These are phyloP conservation scores for Leucopsar rothschildi DNA, from an alignment of 2,113 vertebrate genomes.

Conservation along the genomic window DNA sequence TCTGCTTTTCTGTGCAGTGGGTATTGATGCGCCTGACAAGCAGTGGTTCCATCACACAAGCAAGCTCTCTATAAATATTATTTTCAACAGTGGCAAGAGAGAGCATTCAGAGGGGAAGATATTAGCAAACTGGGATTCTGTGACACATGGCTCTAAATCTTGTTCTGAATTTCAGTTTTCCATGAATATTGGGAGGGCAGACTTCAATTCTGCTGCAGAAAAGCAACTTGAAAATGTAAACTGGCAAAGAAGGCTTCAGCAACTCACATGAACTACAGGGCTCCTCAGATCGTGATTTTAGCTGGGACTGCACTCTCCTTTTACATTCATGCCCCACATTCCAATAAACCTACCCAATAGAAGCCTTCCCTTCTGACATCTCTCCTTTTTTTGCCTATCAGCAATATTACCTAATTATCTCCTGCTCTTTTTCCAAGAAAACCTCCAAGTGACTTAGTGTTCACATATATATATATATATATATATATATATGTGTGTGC, in stretches of 20 bases:
- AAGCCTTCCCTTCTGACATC: not conserved
- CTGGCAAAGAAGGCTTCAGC: not conserved
- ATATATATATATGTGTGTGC: not conserved
- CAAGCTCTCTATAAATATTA: constrained; percentile 1
- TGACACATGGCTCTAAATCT: not conserved
- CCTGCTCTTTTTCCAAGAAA: not conserved
- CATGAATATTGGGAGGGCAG: not conserved
- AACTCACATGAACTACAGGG: not conserved
- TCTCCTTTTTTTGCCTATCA: not conserved
- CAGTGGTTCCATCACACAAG: not conserved
- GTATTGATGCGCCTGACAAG: constrained; percentile 12
- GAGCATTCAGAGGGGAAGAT: not conserved
- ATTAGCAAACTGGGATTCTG: not conserved
- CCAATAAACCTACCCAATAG: not conserved
- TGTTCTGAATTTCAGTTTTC: not conserved
- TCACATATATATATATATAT: not conserved
- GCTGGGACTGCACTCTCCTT: not conserved
- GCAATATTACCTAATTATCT: not conserved
- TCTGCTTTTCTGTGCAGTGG: not conserved
- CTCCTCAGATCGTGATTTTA: not conserved
- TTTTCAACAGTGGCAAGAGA: not conserved
- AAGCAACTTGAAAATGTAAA: not conserved
- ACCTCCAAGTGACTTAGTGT: not conserved
- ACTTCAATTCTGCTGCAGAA: not conserved
- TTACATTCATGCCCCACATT: not conserved